Evolutionary conservation across 1,140 invertebrate genomes (phyloP).

Genomic region (Drosophila serrata): DNA sequence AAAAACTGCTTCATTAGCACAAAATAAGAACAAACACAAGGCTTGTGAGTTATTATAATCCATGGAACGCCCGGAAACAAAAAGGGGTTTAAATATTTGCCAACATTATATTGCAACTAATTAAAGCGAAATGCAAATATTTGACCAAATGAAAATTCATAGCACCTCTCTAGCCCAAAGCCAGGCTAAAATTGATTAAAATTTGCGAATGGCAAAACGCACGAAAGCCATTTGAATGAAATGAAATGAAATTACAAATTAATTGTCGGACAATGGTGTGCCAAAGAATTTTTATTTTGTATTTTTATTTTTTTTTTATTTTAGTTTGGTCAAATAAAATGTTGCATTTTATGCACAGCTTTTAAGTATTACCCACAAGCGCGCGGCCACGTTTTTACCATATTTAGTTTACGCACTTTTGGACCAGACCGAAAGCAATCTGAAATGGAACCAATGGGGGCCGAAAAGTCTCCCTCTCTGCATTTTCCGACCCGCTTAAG

Average conservation of each 20-base stretch:
- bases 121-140: slow-evolving; percentile 74
- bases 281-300: slow-evolving; percentile 25
- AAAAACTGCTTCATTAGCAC: slow-evolving; percentile 65
- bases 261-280: slow-evolving; percentile 32
- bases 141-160: slow-evolving; percentile 56
- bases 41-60: slow-evolving; percentile 17
- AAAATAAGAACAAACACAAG: slow-evolving; percentile 28
- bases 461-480: neutral
- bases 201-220: slow-evolving; percentile 12
- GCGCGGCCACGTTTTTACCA: neutral
- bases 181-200: slow-evolving; percentile 33
- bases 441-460: slow-evolving; percentile 9
- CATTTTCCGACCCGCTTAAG: slow-evolving; percentile 28
- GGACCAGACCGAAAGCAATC: neutral
- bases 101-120: slow-evolving; percentile 61
- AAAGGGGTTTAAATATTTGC: slow-evolving; percentile 17
- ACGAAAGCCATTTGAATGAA: slow-evolving; percentile 11
- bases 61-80: neutral
- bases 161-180: neutral
- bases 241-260: slow-evolving; percentile 46
- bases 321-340: slow-evolving; percentile 50
- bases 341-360: slow-evolving; percentile 18
- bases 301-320: neutral
- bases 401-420: slow-evolving; percentile 27
- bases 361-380: slow-evolving; percentile 9